Base-by-base conservation (phyloP, 2,888 invertebrate species). In the Agrilus cyanescens region DNA sequence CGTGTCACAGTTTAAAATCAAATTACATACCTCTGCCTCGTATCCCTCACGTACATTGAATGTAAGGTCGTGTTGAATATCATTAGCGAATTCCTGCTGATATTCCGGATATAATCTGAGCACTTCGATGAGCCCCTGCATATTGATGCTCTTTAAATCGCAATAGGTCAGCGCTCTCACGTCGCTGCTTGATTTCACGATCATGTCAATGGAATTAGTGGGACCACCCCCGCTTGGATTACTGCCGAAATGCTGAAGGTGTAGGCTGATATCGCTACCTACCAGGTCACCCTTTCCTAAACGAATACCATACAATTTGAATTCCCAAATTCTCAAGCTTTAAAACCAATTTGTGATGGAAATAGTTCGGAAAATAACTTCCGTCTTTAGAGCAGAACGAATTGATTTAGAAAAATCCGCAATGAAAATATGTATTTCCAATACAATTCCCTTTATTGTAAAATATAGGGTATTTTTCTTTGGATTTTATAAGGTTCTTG, bases 271-370 rank as follows among this genome's bases (percentile, higher is more conserved):
- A 67, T 91, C 91, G 61, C 87, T 88, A 44, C 95, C 95, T 40
- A 95, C 91, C 52, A 95, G 71, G 70, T 95, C 95, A 32, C 94
- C 95, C 71, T 95, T 95, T 12, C 95, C 94, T 94, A 62, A 37
- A 61, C 59, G 43, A 36, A 13, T 2, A 25, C 8, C 25, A 25
- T 10, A 10, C 8, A 25, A 25, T 25, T 5, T 6, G 5, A 20
- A 34, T 12, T 35, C 10, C 12, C 3, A 20, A 20, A 7, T 12
- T 35, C 10, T 34, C 3, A 20, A 20, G 20, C 20, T 25, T 10
- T 25, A 8, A 25, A 25, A 25, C 10, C 25, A 3, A 4, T 25
- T 25, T 25, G 1, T 10, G 25, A 25, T 25, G 2, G 25, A 25
- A 25, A 25, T 25, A 8, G 10, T 2, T 25, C 10, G 25, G 25